Evolutionary conservation across 2,888 invertebrate species (phyloP).

Genomic region (Polietes domitor): DNA sequence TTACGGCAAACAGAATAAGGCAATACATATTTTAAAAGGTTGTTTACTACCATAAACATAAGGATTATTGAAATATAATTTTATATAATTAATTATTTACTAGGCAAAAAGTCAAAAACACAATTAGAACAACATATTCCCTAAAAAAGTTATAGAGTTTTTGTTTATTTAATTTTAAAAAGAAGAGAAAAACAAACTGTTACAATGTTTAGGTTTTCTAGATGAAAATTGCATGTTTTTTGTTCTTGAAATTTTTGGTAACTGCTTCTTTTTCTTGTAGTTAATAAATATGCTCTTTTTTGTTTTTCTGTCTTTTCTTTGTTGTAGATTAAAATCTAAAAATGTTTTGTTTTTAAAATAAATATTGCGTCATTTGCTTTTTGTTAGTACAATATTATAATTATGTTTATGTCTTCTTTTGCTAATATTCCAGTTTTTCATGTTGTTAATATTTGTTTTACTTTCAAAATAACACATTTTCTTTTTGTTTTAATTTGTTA

Average conservation of each 20-base stretch:
- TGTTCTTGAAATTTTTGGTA: constrained; percentile 65
- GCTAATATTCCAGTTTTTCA: constrained; percentile 49
- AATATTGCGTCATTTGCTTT: constrained; percentile 65
- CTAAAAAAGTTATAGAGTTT: constrained; percentile 31
- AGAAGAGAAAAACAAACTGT: constrained; percentile 35
- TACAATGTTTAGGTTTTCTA: constrained; percentile 38
- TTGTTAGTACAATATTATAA: constrained; percentile 39
- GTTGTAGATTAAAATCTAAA: constrained; percentile 57
- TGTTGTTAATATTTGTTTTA: constrained; percentile 27
- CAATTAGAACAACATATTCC: constrained; percentile 29
- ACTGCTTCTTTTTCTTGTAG: constrained; percentile 62
- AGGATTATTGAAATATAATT: not conserved
- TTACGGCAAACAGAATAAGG: constrained; percentile 65
- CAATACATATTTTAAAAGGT: constrained; percentile 15
- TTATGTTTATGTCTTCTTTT: constrained; percentile 47
- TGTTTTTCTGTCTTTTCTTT: constrained; percentile 49
- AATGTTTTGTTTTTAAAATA: constrained; percentile 55
- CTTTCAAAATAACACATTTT: constrained; percentile 66
- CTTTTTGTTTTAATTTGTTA: constrained; percentile 38
- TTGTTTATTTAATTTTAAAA: constrained; percentile 17
- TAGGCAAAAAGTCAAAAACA: not conserved
- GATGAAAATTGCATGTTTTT: constrained; percentile 35
- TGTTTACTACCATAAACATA: not conserved
- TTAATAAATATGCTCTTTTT: constrained; percentile 54
- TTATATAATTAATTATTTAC: not conserved